Evolutionary conservation across 2,888 invertebrate genomes (phyloP), one percentile per base, ranked within the genome.

Genomic region (Apotomis betuletana): DNA sequence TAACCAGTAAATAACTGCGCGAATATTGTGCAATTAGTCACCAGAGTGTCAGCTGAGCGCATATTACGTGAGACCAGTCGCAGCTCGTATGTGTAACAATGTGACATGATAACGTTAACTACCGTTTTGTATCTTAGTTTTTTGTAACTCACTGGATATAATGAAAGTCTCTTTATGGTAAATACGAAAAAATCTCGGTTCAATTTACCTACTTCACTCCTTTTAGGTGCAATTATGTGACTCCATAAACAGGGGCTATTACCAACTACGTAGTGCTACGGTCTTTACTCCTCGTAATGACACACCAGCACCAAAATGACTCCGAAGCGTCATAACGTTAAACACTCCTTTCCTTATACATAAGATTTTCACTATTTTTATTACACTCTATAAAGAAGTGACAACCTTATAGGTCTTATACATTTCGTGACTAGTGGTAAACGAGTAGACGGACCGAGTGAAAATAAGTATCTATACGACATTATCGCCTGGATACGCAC

Each of bases 21-120:
- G 62, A 62, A 36, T 36, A 62, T 62, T 44, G 64, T 55, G 54
- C 54, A 64, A 55, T 27, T 52, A 54, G 54, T 54, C 52, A 63
- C 63, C 9, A 38, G 51, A 13, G 10, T 63, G 15, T 10, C 41
- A n/a, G 58, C 10, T 51, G 49, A n/a, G 3, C n/a, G 36, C 51
- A 38, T 38, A 36, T 63, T 63, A 63, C 51, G 51, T 38, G 51
- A 52, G 10, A 38, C 41, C 5, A 38, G 9, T 13, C 13, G 38
- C 51, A 52, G 15, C 49, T 9, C 49, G 9, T 49, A 10, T 49
- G 49, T 49, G 10, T 49, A 49, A 49, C 49, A 49, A 49, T 49
- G 49, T 49, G 49, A 8, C 49, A 49, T 49, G 49, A 10, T 49
- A 10, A 10, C 9, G 9, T 27, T 27, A 9, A 49, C 49, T 49